Conservation (phyloP, 2,113 vertebrate genomes). For the Callipepla californica region DNA sequence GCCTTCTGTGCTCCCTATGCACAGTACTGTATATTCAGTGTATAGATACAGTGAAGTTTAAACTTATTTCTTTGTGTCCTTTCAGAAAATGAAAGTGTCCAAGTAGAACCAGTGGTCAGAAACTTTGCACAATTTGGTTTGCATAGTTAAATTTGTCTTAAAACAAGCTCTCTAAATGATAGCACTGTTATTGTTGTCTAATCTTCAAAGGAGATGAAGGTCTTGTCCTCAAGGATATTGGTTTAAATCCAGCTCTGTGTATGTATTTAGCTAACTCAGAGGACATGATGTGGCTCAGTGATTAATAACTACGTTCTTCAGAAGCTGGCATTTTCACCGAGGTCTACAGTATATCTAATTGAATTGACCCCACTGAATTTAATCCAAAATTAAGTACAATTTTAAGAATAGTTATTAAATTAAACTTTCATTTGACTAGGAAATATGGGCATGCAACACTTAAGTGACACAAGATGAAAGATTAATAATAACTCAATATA, state of each 20-base stretch:
- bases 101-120: not conserved
- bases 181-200: not conserved
- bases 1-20: not conserved
- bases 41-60: not conserved
- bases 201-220: not conserved
- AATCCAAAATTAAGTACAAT: constrained; percentile 56
- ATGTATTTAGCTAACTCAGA: constrained; percentile 38
- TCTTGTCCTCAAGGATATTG: constrained; percentile 2
- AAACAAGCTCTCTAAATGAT: not conserved
- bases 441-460: constrained; percentile 20
- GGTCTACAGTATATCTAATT: constrained; percentile 36
- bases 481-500: not conserved
- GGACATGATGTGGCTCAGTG: constrained; percentile 19
- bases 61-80: not conserved
- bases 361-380: constrained; percentile 50
- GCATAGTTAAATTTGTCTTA: not conserved
- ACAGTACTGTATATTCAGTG: not conserved
- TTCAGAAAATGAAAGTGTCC: not conserved
- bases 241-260: not conserved
- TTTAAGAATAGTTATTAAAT: constrained; percentile 54
- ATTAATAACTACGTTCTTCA: constrained; percentile 47
- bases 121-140: not conserved
- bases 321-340: constrained; percentile 40
- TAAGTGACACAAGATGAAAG: not conserved
- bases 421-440: constrained; percentile 24